These are phyloP conservation scores for Trachelus stipa DNA, from an alignment of 2,888 invertebrate species.

Conservation along the genomic window DNA sequence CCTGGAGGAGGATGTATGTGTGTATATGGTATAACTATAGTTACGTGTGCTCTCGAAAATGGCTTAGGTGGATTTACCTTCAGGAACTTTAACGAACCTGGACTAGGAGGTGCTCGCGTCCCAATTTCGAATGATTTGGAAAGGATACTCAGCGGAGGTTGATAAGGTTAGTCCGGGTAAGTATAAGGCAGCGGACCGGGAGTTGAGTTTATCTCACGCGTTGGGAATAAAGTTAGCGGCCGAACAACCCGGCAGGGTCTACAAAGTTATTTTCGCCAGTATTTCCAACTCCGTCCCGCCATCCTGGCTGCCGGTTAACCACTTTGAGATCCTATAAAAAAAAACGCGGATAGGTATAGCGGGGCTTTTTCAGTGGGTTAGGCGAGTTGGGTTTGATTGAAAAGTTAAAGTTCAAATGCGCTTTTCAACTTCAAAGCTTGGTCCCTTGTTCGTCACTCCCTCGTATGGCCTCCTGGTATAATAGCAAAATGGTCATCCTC, in stretches of 20 bases:
- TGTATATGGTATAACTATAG: background rate
- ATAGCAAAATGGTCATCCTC: background rate
- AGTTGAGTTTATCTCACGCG: conserved; percentile 53
- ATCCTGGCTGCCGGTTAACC: background rate
- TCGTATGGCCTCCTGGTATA: background rate
- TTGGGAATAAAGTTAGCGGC: conserved; percentile 54
- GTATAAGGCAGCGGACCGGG: conserved; percentile 36
- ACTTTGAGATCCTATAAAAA: background rate
- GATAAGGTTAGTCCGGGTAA: conserved; percentile 48
- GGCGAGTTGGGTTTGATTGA: background rate
- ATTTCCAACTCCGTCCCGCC: conserved; percentile 1
- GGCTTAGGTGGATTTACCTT: background rate
- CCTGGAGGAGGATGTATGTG: background rate
- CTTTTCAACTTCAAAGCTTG: background rate
- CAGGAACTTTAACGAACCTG: conserved; percentile 5
- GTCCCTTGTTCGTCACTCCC: background rate
- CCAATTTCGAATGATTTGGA: conserved; percentile 55
- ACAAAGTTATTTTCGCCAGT: conserved; percentile 6
- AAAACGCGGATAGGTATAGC: background rate
- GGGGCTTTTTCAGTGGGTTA: background rate
- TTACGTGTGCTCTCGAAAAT: background rate
- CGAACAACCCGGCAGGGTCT: conserved; percentile 12
- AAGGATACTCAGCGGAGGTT: conserved; percentile 49
- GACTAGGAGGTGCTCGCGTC: conserved; percentile 25
- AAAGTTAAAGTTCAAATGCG: conserved; percentile 4